Conservation (phyloP, 2,888 invertebrate genomes). For the Bursaphelenchus okinawaensis region DNA sequence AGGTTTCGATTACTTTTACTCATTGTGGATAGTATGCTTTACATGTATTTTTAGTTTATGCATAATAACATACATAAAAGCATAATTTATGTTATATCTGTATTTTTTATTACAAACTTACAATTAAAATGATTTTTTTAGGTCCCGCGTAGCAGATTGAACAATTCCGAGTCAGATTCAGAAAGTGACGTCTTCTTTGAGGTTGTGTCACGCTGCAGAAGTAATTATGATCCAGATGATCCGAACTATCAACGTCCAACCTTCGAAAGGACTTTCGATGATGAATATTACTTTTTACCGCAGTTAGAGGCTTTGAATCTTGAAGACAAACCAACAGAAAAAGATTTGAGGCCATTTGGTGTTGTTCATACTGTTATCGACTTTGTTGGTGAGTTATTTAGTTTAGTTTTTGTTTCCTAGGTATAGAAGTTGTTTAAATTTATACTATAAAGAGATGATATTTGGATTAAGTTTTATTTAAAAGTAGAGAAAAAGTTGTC, state of each 20-base stretch:
- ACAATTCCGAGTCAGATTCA: background rate
- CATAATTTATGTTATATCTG: no score
- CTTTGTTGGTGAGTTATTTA: slow-evolving; percentile 29
- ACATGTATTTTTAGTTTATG: no score
- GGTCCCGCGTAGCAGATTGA: background rate
- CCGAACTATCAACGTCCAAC: background rate
- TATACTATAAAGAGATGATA: no score
- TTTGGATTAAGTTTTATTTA: no score
- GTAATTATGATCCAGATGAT: background rate
- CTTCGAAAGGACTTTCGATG: background rate
- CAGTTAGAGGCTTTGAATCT: slow-evolving; percentile 24
- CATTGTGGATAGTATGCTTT: no score
- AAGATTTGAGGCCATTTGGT: slow-evolving; percentile 21
- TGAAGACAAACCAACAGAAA: slow-evolving; percentile 9
- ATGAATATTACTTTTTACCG: slow-evolving; percentile 29
- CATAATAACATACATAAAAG: no score
- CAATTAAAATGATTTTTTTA: no score
- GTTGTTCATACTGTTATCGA: slow-evolving; percentile 29
- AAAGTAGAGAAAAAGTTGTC: no score
- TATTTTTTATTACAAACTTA: no score
- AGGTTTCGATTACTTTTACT: no score
- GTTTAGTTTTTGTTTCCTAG: background rate
- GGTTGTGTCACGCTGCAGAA: background rate
- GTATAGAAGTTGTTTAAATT: background rate
- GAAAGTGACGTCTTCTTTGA: background rate